Evolutionary conservation across 2,888 invertebrate genomes (phyloP), one percentile per base, ranked within the genome.

Genomic region (Gastracanthus pulcherrimus): DNA sequence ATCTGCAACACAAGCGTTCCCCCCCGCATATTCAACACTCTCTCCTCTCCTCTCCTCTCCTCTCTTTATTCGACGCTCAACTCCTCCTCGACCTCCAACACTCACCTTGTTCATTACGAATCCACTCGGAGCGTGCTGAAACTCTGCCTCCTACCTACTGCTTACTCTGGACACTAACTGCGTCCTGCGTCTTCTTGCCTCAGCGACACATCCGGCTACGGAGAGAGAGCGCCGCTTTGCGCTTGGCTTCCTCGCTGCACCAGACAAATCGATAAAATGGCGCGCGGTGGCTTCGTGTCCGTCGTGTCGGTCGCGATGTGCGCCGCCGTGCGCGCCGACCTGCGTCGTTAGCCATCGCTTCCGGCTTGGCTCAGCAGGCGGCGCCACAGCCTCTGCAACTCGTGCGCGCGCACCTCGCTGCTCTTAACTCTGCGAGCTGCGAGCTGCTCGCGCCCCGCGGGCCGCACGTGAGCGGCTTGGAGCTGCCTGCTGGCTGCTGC

Each of bases 231-330:
- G n/a, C n/a, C n/a, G n/a, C n/a, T n/a, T n/a, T n/a, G n/a, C n/a
- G n/a, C n/a, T n/a, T n/a, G n/a, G n/a, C n/a, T 67, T 34, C 62
- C 60, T 70, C 66, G n/a, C 31, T 62, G 62, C 62, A n/a, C n/a
- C n/a, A n/a, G 69, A 51, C 70, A 58, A 80, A 80, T 80, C 80
- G 69, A 80, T 80, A 64, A 80, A 80, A 80, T 80, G 80, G 80
- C 80, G 11, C 26, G 38, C 51, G 23, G 23, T 26, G 3, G 26
- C n/a, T n/a, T n/a, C 7, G 55, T 2, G 55, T 36, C 0, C 11
- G 64, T 23, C 38, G 13, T 7, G 38, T 19, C 31, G 55, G 1
- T 38, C 11, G n/a, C 13, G 36, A 19, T 13, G 36, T 29, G 45
- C 5, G 41, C 26, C 19, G 48, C 11, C 26, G 31, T 45, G 19